Base-by-base conservation (phyloP, 2,797 vertebrate species). In the Scomberomorus guttatus region DNA sequence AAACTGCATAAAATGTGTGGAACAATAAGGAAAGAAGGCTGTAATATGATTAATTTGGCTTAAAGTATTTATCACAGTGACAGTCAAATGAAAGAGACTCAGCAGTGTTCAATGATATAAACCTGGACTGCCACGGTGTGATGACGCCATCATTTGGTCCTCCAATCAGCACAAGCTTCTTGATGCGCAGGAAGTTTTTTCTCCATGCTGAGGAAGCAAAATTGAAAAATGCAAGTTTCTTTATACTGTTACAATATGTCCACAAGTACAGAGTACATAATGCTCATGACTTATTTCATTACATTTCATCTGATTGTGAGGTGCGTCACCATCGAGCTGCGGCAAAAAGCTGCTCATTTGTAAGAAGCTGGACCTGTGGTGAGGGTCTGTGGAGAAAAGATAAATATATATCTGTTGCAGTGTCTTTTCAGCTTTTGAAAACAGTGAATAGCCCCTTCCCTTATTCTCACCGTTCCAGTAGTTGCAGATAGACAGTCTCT, bases 41-140 rank as follows among this genome's bases (percentile, higher is more conserved):
- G 17, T 48, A 18, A 48, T 48, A 48, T 17, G 12, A 64, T 14
- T 24, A 9, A 37, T 57, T 57, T n/a, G 10, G 0, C 2, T 3
- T 17, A 17, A 6, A 15, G 44, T 52, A 3, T 65, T 27, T 39
- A n/a, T 56, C 15, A 22, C 6, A 54, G 27, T 6, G 11, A 20
- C 34, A 37, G 37, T 37, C 37, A 32, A 63, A 8, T 2, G 52
- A 9, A 20, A 37, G 18, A 37, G 12, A 13, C 29, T 37, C 1
- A 56, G 24, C 6, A 24, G 12, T 24, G 8, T 37, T 1, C 11
- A 27, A 46, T 18, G 42, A 44, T 37, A 37, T 6, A 65, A 46
- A 97, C 97, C 97, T 98, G 82, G 97, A 98, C 84, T 98, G 94
- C 97, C 97, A 98, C 0, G 97, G 97, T 1, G 94, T 96, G 75